Base-by-base conservation (phyloP, 1,140 invertebrate species). In the Hermetia illucens region DNA sequence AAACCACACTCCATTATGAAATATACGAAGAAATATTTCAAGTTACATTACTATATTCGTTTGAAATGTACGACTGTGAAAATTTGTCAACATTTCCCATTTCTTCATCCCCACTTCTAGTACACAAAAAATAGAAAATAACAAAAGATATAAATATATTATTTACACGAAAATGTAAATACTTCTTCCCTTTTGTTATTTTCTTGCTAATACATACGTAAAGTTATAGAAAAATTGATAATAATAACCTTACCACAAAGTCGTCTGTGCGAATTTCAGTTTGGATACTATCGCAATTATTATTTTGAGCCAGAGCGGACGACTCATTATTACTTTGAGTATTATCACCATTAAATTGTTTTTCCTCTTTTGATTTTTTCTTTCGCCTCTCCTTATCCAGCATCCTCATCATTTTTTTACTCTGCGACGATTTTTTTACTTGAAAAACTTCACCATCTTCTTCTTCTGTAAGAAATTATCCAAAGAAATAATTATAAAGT, bases 401-500 rank as follows among this genome's bases (percentile, higher is more conserved):
- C 49, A 85, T 76, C 55, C 84, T 86, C 61, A 83, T 80, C 36
- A 94, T 72, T 61, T 84, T 79, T 61, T 89, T 85, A 63, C 88
- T 92, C 46, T 92, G 83, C 10, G 82, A 87, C 8, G 90, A 93
- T 64, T 94, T 94, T 61, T 90, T 93, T 22, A 94, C 81, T 72
- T 90, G 83, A 63, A 95, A 94, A 25, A 87, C 77, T 64, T 92
- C 89, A 15, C 73, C 80, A 53, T 87, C 85, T 51, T 85, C 85
- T 51, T 79, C 83, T 71, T 64, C 38, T 53, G 66, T 62, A 47
- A 39, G 43, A 38, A 34, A 39, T 25, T 25, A 8, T 25, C 6
- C n/a, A 31, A 35, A 34, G 10, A 43, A 21, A 29, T 27, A 35
- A 42, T 37, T 44, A 42, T 44, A 51, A 40, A 25, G 38, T n/a